Percentiles rank a stretch among this genome's conserved stretches.
These are phyloP conservation scores for Pseudoips prasinana DNA, from an alignment of 2,888 invertebrate genomes.

Conservation along the genomic window DNA sequence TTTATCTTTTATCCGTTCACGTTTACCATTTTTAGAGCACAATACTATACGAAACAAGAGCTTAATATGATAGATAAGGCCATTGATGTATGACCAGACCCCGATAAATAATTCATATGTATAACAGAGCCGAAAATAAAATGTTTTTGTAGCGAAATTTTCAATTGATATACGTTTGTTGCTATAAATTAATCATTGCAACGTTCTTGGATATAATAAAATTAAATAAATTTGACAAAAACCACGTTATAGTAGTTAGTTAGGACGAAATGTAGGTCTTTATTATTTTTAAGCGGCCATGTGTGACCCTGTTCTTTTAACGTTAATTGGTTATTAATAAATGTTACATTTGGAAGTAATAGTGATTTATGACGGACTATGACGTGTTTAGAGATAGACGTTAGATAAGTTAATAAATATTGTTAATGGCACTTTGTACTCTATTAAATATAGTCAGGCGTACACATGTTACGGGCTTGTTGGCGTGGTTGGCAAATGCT, in stretches of 20 bases:
- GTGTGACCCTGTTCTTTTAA: conserved; percentile 28
- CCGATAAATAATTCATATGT: conserved; percentile 59
- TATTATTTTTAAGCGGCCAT: conserved; percentile 27
- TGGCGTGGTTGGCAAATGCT: too few species aligned
- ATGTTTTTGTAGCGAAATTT: conserved; percentile 40
- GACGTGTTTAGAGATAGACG: too few species aligned
- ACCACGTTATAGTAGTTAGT: conserved; percentile 29
- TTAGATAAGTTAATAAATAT: too few species aligned
- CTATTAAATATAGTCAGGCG: too few species aligned
- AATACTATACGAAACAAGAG: conserved; percentile 47
- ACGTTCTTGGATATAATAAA: conserved; percentile 44
- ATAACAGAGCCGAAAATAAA: conserved; percentile 31
- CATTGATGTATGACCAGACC: conserved; percentile 28
- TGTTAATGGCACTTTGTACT: too few species aligned
- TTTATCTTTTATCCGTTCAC: conserved; percentile 45
- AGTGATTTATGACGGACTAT: too few species aligned
- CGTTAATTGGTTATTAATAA: too few species aligned
- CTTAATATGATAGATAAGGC: conserved; percentile 42
- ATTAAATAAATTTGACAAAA: conserved; percentile 46
- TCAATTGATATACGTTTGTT: conserved; percentile 28
- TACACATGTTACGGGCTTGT: too few species aligned
- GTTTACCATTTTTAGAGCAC: conserved; percentile 64
- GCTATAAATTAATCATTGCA: conserved; percentile 42
- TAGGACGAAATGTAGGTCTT: conserved; percentile 23
- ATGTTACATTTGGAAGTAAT: conserved; percentile 20